Percentiles rank a stretch among this genome's conserved stretches.
Conservation (phyloP, 2,113 vertebrate genomes). For the Leptocoma aspasia region DNA sequence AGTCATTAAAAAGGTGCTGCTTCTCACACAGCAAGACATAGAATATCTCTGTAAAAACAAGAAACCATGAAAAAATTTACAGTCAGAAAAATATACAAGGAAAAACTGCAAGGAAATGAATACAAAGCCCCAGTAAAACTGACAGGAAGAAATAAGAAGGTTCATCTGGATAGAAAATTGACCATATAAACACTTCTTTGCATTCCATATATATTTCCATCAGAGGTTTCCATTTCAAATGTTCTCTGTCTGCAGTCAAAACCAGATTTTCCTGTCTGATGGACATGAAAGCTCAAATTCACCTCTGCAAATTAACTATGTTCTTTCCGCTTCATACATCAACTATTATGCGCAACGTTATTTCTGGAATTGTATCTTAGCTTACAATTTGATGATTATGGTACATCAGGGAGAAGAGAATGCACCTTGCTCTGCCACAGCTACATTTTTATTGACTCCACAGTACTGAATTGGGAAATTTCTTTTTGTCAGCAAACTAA, state of each 20-base stretch:
- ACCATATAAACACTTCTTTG: neutral
- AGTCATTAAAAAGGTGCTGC: neutral
- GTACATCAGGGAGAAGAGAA: conserved; percentile 28
- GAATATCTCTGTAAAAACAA: conserved; percentile 5
- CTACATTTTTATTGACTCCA: conserved; percentile 37
- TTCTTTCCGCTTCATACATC: conserved; percentile 60
- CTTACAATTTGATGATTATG: conserved; percentile 45
- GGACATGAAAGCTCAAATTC: conserved; percentile 50
- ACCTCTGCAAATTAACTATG: conserved; percentile 52
- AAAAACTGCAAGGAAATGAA: neutral
- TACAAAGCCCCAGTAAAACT: neutral
- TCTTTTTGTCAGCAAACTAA: conserved; percentile 11
- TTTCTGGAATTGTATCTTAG: conserved; percentile 44
- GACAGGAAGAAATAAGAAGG: neutral
- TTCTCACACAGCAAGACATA: neutral
- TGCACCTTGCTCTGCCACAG: conserved; percentile 6
- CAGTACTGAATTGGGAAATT: neutral
- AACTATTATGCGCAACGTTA: conserved; percentile 28
- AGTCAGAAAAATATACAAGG: neutral
- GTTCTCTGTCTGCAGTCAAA: conserved; percentile 27
- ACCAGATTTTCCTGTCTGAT: conserved; percentile 64
- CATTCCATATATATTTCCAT: conserved; percentile 13
- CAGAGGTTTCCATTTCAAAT: neutral
- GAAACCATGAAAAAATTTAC: neutral
- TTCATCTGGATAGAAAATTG: conserved; percentile 26